Evolutionary conservation across 1,140 invertebrate species (phyloP), one percentile per base, ranked within the genome.

Genomic region (Aphelinus certus): DNA sequence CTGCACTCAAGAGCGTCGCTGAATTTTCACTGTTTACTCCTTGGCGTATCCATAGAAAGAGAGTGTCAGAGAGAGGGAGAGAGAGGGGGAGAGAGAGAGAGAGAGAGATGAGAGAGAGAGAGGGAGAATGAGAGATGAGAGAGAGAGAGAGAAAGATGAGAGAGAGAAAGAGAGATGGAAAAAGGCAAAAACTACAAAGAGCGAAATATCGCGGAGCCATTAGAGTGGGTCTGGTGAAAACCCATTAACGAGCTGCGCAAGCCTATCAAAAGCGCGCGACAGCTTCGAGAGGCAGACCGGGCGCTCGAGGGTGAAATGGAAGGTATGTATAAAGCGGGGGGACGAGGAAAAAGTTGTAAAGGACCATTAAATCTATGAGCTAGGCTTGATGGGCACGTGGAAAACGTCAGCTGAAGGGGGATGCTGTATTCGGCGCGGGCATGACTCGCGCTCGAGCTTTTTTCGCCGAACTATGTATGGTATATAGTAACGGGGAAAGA

Each of bases 201-300:
- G 46, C 60, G 46, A 42, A 63, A n/a, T 4, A 10, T 1, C 3
- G 46, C 58, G 3, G 2, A n/a, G 45, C 7, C 46, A 9, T 2
- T 45, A 4, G 47, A 45, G 63, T 72, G 77, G 78, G 78, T 81
- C 81, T 79, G 26, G 26, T 78, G 78, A 83, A 82, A 83, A 82
- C 73, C 79, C 80, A 81, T 83, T 83, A 82, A 81, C 81, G 77
- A 81, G 77, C 61, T 56, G 26, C 71, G 73, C 74, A 75, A 69
- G 77, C 73, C 80, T 81, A 80, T 83, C 78, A 81, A 81, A 78
- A 79, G 78, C 76, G 79, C 73, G 80, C 76, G 77, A 7, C 72
- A 72, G 73, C 76, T 62, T 64, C 68, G 70, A 67, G 63, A 73
- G 45, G 46, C 42, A 75, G 43, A 47, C n/a, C 9, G 51, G 6